phyloP scores from a whole-genome alignment of 2,888 invertebrate genomes.

The Mimumesa dahlbomi region DNA sequence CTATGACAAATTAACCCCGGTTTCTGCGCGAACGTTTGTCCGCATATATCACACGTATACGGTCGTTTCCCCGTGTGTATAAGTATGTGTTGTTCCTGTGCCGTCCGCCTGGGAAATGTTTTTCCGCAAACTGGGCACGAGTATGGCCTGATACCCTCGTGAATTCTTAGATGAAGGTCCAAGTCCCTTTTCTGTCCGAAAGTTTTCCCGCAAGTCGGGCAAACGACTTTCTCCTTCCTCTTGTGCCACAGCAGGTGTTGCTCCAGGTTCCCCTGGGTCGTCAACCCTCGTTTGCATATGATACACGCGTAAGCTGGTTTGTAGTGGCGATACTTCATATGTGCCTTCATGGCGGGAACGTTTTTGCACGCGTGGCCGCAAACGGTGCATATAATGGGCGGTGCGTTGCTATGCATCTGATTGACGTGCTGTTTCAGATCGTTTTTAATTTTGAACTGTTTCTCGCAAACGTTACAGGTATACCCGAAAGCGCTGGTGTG shows the following conservation, averaged over 20 bases:
- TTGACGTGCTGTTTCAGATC: slow-evolving; percentile 51
- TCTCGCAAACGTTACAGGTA: slow-evolving; percentile 39
- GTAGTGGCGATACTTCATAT: slow-evolving; percentile 66
- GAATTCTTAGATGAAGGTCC: slow-evolving; percentile 68
- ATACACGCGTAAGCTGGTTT: slow-evolving; percentile 62
- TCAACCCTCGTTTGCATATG: slow-evolving; percentile 67
- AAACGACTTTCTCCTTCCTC: slow-evolving; percentile 62
- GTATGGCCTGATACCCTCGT: slow-evolving; percentile 70
- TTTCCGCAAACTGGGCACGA: slow-evolving; percentile 69
- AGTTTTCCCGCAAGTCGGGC: slow-evolving; percentile 67
- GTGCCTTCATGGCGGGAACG: slow-evolving; percentile 64
- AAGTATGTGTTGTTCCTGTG: slow-evolving; percentile 67
- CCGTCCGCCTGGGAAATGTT: slow-evolving; percentile 54
- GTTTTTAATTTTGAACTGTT: slow-evolving; percentile 51
- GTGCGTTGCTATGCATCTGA: slow-evolving; percentile 40
- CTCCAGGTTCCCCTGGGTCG: slow-evolving; percentile 61
- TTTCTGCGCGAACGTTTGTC: slow-evolving; percentile 67
- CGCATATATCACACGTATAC: slow-evolving; percentile 70
- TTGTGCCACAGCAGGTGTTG: slow-evolving; percentile 67
- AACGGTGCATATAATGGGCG: slow-evolving; percentile 64
- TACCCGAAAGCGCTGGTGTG: slow-evolving; percentile 43
- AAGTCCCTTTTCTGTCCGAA: slow-evolving; percentile 65
- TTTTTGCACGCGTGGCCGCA: slow-evolving; percentile 67
- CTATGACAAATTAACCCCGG: slow-evolving; percentile 68
- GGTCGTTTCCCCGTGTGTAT: slow-evolving; percentile 69